phyloP scores from a whole-genome alignment of 2,113 vertebrate genomes.

The Pithys albifrons region DNA sequence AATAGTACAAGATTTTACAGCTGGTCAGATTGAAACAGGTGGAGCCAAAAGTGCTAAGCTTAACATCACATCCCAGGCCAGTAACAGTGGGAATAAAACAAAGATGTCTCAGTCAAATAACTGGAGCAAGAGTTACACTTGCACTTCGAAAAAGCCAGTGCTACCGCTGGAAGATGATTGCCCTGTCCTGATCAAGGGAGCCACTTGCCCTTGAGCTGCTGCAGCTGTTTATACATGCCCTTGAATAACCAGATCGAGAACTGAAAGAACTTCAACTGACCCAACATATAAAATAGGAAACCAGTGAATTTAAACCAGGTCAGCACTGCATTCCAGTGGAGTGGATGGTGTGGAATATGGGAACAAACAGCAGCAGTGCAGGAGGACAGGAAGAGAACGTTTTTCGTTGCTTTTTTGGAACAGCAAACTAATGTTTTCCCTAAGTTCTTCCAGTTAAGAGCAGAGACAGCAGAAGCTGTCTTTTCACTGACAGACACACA shows the following conservation, averaged over 20 bases:
- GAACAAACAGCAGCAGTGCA: neutral
- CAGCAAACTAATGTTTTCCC: neutral
- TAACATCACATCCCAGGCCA: neutral
- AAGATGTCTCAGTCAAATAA: neutral
- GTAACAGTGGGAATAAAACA: neutral
- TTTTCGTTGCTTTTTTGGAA: neutral
- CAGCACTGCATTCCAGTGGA: neutral
- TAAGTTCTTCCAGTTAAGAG: neutral
- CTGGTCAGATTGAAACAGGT: neutral
- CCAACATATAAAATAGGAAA: neutral
- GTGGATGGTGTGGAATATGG: neutral
- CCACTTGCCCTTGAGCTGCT: neutral
- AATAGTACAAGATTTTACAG: neutral
- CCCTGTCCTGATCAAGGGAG: neutral
- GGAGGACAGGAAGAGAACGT: neutral
- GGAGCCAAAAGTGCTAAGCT: neutral
- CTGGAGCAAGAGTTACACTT: neutral
- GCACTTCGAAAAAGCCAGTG: neutral
- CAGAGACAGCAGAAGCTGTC: neutral
- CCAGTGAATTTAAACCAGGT: neutral
- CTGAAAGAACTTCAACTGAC: neutral
- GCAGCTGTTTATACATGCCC: neutral
- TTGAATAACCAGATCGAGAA: neutral
- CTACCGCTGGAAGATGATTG: neutral
- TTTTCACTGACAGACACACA: neutral